Evolutionary conservation across 1,140 invertebrate genomes (phyloP).

Genomic region (Drosophila lacertosa): DNA sequence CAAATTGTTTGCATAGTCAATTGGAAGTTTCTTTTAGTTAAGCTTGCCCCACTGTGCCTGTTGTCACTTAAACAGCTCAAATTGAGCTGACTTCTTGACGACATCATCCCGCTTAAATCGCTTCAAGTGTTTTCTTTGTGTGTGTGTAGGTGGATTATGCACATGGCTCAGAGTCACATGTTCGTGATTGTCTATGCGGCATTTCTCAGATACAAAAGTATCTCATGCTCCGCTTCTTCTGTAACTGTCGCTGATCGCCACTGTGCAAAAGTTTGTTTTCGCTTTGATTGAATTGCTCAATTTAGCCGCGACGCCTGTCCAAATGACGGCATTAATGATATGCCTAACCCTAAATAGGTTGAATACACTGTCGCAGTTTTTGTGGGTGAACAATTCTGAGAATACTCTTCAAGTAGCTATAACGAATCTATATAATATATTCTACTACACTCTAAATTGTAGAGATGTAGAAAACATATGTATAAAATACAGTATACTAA

Average conservation of each 20-base stretch:
- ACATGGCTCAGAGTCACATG: constrained; percentile 54
- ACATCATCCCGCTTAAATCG: constrained; percentile 68
- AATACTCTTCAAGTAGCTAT: neutral
- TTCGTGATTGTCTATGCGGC: constrained; percentile 48
- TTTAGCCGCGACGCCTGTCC: constrained; percentile 40
- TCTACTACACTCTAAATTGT: too few relatives aligned
- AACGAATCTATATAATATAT: too few relatives aligned
- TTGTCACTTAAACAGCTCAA: constrained; percentile 71
- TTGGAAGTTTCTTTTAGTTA: too few relatives aligned
- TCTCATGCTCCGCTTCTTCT: constrained; percentile 12
- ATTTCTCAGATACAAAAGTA: constrained; percentile 49
- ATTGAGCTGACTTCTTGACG: constrained; percentile 53
- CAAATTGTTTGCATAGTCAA: neutral
- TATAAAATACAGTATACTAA: neutral
- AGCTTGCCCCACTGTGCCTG: constrained; percentile 49
- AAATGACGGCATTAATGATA: constrained; percentile 42
- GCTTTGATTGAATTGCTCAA: constrained; percentile 60
- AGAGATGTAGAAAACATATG: neutral
- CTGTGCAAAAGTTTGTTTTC: constrained; percentile 44
- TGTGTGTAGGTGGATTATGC: constrained; percentile 41
- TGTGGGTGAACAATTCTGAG: constrained; percentile 14
- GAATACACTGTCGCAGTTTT: constrained; percentile 26
- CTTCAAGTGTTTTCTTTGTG: constrained; percentile 47
- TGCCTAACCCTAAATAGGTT: constrained; percentile 42
- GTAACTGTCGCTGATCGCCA: constrained; percentile 17